Evolutionary conservation across 1,140 invertebrate species (phyloP), one percentile per base, ranked within the genome.

Genomic region (Cardiocondyla obscurior): DNA sequence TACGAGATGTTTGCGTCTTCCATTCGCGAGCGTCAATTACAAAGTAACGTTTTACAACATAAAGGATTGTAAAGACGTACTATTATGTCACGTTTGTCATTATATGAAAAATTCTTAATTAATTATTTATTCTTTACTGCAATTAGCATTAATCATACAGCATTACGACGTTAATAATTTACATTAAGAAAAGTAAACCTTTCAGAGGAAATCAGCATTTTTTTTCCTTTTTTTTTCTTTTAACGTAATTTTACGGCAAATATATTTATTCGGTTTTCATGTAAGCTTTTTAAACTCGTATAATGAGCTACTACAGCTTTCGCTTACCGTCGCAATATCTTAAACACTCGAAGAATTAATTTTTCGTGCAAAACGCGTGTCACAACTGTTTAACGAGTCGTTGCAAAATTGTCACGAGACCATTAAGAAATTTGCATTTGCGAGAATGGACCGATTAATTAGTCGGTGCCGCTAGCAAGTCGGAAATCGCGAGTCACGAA

Each of bases 341-440:
- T 60, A 36, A 60, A 36, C 19, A 60, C 19, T 60, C 39, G 6
- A 44, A 44, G 22, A 39, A 74, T 58, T 14, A 16, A 60, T 22
- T 55, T 42, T n/a, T 74, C n/a, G 22, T 33, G 19, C 4, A 22
- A 22, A 42, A 62, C 44, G 10, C 14, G 25, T 39, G 39, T 46
- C 72, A 14, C 16, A n/a, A 25, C 33, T 14, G 7, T 8, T 77
- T 51, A 36, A 77, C 30, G 33, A 0, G 3, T 73, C 16, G 25
- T 60, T n/a, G n/a, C 25, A 44, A 73, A 73, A 39, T 58, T 28
- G 3, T 36, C 22, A 6, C 1, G 19, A 46, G 25, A 44, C 30
- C 14, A 49, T 36, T 64, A 36, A 46, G 42, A 46, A 44, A 81
- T 81, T 81, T 42, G 33, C 46, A 55, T 81, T 55, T 44, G 12